phyloP scores from a whole-genome alignment of 2,888 invertebrate genomes.

The Podotricha telesiphe region DNA sequence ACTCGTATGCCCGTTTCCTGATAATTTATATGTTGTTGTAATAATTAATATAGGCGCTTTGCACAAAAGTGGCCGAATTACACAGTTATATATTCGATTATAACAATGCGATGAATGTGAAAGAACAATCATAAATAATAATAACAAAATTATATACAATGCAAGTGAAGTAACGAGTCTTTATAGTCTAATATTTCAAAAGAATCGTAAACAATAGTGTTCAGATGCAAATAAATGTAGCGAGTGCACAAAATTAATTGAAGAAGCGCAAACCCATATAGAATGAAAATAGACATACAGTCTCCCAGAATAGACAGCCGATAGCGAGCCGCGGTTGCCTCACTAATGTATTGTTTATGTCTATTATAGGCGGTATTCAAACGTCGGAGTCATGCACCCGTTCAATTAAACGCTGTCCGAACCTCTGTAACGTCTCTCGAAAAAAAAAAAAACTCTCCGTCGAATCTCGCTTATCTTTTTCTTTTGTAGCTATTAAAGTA shows the following conservation, averaged over 20 bases:
- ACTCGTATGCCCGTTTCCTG: too few species aligned
- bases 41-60: too few species aligned
- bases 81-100: too few species aligned
- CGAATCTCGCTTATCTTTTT: slow-evolving; percentile 61
- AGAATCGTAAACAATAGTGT: not conserved
- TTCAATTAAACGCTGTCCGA: slow-evolving; percentile 71
- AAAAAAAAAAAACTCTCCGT: slow-evolving; percentile 63
- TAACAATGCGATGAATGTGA: too few species aligned
- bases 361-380: slow-evolving; percentile 73
- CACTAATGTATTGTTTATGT: slow-evolving; percentile 55
- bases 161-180: too few species aligned
- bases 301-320: slow-evolving; percentile 28
- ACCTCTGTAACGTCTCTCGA: slow-evolving; percentile 68
- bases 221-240: not conserved
- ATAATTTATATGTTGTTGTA: too few species aligned
- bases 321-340: slow-evolving; percentile 27
- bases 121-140: too few species aligned
- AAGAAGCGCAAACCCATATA: not conserved
- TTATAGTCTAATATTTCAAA: not conserved
- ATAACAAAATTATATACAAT: too few species aligned
- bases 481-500: slow-evolving; percentile 76
- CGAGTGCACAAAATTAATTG: not conserved
- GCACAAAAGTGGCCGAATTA: too few species aligned
- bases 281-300: slow-evolving; percentile 21
- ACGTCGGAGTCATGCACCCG: slow-evolving; percentile 71